phyloP scores from a whole-genome alignment of 1,140 invertebrate species.

The Pogonomyrmex barbatus region DNA sequence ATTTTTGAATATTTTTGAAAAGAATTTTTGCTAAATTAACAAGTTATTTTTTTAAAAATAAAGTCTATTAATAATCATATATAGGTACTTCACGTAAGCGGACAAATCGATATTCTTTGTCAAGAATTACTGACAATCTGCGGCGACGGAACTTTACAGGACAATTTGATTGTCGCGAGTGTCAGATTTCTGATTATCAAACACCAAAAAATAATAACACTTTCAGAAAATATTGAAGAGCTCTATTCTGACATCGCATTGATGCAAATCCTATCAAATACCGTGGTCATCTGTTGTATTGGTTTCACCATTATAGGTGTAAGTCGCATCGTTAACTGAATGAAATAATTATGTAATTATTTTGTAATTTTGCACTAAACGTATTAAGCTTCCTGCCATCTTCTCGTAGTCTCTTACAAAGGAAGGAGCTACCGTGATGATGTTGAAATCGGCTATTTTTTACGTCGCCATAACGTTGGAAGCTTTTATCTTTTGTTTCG shows the following conservation, averaged over 20 bases:
- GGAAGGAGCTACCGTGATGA: not conserved
- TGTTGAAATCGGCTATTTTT: conserved; percentile 54
- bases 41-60: not conserved
- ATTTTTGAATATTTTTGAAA: not conserved
- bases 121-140: not conserved
- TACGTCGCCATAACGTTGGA: conserved; percentile 58
- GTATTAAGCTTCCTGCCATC: not conserved
- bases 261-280: conserved; percentile 64
- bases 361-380: not conserved
- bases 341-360: not conserved
- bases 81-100: conserved; percentile 65
- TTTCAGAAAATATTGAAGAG: conserved; percentile 60
- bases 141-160: not conserved
- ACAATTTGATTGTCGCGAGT: not conserved
- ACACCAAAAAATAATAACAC: conserved; percentile 56
- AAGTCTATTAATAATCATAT: conserved; percentile 5
- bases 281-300: conserved; percentile 54
- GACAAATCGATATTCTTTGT: conserved; percentile 68
- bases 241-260: conserved; percentile 64
- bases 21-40: not conserved
- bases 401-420: not conserved
- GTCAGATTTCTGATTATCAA: conserved; percentile 35
- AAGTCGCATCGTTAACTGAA: conserved; percentile 38
- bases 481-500: conserved; percentile 68
- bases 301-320: conserved; percentile 60